Evolutionary conservation across 2,113 vertebrate species (phyloP).

Genomic region (Acrocephalus kingi): DNA sequence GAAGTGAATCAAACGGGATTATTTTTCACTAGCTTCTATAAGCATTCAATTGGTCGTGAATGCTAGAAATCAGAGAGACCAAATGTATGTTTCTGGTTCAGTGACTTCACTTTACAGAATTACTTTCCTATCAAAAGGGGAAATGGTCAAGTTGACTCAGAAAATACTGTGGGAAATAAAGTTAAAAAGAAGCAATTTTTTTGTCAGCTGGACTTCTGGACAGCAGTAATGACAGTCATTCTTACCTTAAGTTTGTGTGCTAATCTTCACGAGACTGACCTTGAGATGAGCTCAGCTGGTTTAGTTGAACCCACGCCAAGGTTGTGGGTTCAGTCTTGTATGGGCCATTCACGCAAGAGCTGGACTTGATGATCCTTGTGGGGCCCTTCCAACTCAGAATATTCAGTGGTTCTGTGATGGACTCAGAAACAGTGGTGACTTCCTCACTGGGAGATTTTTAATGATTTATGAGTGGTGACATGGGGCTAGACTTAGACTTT

Average conservation of each 20-base stretch:
- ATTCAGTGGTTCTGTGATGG: neutral
- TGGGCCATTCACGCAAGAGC: no score
- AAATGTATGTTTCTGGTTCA: constrained; percentile 36
- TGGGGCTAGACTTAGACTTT: neutral
- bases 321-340: rapidly evolving
- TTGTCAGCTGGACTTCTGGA: constrained; percentile 14
- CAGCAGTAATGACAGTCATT: neutral
- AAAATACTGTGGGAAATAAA: constrained; percentile 40
- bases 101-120: constrained; percentile 28
- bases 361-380: neutral
- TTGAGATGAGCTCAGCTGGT: neutral
- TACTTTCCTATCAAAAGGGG: constrained; percentile 42
- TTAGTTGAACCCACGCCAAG: rapidly evolving
- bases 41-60: constrained; percentile 59
- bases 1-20: constrained; percentile 42
- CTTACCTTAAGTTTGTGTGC: neutral
- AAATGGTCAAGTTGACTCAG: constrained; percentile 46
- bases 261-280: neutral
- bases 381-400: neutral
- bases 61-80: constrained; percentile 36
- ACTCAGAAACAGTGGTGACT: neutral
- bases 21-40: constrained; percentile 42
- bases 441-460: neutral
- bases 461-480: neutral
- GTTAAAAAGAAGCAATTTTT: constrained; percentile 25